Evolutionary conservation across 1,140 invertebrate genomes (phyloP), one percentile per base, ranked within the genome.

Genomic region (Platyura marginata): DNA sequence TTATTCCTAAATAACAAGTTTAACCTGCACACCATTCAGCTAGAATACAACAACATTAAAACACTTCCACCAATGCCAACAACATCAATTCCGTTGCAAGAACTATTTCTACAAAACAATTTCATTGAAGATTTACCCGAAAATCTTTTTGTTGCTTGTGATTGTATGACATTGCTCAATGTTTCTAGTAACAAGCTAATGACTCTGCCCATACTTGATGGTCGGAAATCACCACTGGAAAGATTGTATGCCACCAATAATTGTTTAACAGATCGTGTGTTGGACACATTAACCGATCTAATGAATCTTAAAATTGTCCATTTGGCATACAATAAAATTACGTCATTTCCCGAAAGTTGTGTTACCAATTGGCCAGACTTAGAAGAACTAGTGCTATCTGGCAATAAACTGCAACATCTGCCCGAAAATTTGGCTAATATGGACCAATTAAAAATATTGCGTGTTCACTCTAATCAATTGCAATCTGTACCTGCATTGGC

Each of bases 381-480:
- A 46, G 81, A 87, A 63, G 82, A 87, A 57, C 57, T 89, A 8
- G 75, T 88, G 2, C 49, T 89, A 13, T 87, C 83, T 10, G 85
- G 85, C 20, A 90, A 90, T 57, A 72, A 75, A 59, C 64, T 90
- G 41, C 69, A 76, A 36, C 72, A 72, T 50, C 64, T 90, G 33
- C 84, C 86, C 1, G 77, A 83, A 45, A 76, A 79, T 54, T 72
- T 88, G 40, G 72, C 75, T 15, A 70, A 72, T 46, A 58, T 87
- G 35, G 70, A 70, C 45, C 77, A 84, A 50, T 66, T 89, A 9
- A 69, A 70, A 49, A 73, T 87, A 36, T 65, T 90, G 23, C 69
- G 83, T 50, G 75, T 87, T 13, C 84, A 88, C 58, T 86, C 83
- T 2, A 89, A 89, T 60, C 67, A 77, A 46, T 64, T 90, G 37